These are phyloP conservation scores for Halcyon badia DNA, from an alignment of 2,797 vertebrate species.

Conservation along the genomic window DNA sequence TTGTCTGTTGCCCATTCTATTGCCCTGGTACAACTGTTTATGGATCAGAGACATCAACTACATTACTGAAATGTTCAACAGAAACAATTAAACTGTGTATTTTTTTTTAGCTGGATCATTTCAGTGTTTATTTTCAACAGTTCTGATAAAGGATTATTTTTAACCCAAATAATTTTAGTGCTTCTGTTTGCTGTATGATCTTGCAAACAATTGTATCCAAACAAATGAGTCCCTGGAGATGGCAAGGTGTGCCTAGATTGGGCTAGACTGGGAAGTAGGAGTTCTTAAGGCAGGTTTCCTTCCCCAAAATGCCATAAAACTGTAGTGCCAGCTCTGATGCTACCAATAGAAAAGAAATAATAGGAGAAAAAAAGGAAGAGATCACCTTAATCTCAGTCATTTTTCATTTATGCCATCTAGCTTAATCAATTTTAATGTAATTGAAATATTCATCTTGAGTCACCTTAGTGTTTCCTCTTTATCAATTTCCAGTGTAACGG, in stretches of 20 bases:
- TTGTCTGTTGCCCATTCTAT: background rate
- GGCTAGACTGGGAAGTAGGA: background rate
- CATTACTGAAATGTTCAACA: background rate
- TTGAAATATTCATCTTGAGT: background rate
- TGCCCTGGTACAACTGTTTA: background rate
- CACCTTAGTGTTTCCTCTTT: background rate
- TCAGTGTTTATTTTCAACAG: background rate
- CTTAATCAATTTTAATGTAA: slow-evolving; percentile 16
- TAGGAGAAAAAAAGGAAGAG: background rate
- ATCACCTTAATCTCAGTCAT: background rate
- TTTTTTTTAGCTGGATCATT: background rate
- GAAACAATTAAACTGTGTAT: background rate
- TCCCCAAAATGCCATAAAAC: background rate
- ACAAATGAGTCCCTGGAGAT: background rate
- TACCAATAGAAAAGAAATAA: background rate
- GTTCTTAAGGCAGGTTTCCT: background rate
- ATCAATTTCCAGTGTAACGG: background rate
- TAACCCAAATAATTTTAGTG: background rate
- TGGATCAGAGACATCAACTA: background rate
- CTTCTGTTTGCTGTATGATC: background rate
- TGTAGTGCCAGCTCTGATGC: background rate
- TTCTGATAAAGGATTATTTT: slow-evolving; percentile 12
- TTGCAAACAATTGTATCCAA: slow-evolving; percentile 20
- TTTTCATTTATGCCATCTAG: background rate
- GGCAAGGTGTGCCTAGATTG: background rate